Percentiles rank a stretch among this genome's conserved stretches.
Evolutionary conservation across 2,888 invertebrate species (phyloP).

Genomic region (Nymphalis c-album): DNA sequence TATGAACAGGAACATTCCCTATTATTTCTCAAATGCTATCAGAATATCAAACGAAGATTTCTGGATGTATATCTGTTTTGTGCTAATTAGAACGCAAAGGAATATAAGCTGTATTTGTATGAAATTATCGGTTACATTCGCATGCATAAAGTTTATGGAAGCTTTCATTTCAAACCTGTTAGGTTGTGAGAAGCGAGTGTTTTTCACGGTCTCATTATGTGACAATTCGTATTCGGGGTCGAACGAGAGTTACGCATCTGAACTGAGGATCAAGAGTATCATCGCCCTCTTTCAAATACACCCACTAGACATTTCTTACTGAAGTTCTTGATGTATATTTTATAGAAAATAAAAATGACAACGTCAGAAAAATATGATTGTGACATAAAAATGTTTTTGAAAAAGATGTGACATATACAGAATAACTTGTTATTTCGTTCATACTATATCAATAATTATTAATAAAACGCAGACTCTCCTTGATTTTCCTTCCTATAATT

Average conservation of each 20-base stretch:
- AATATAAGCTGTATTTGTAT: conserved; percentile 15
- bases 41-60: conserved; percentile 72
- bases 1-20: conserved; percentile 58
- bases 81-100: conserved; percentile 2
- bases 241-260: conserved; percentile 38
- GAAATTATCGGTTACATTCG: conserved; percentile 10
- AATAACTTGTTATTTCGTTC: too few relatives aligned
- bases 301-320: conserved; percentile 14
- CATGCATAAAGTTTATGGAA: not conserved
- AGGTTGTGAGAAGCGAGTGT: conserved; percentile 64
- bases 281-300: conserved; percentile 24
- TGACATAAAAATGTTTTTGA: not conserved
- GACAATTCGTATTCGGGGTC: conserved; percentile 74
- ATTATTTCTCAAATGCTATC: conserved; percentile 74
- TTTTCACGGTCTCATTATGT: conserved; percentile 70
- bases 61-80: conserved; percentile 44
- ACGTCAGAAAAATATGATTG: not conserved
- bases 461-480: too few relatives aligned
- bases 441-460: too few relatives aligned
- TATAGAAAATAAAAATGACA: not conserved
- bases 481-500: too few relatives aligned
- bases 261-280: conserved; percentile 28
- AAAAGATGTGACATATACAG: too few relatives aligned
- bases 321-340: conserved; percentile 17
- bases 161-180: conserved; percentile 33